Percentiles rank a stretch among this genome's conserved stretches.
These are phyloP conservation scores for Temnopleurus reevesii DNA, from an alignment of 53 echinoderm and acorn worm species.

Conservation along the genomic window DNA sequence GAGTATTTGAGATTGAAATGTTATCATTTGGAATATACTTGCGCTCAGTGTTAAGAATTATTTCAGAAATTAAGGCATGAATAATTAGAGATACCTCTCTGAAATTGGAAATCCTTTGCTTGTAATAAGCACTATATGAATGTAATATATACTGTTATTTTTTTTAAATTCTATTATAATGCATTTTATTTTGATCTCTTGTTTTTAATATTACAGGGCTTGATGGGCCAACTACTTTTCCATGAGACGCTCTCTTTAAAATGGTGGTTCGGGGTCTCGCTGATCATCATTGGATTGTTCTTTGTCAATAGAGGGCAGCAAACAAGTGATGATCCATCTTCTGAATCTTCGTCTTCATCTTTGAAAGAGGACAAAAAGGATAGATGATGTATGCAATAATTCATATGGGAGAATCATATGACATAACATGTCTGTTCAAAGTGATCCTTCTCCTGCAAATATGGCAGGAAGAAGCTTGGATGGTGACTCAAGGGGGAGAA, in stretches of 20 bases:
- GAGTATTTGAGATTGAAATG: no score
- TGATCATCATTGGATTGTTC: conserved; percentile 25
- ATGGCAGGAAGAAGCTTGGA: background rate
- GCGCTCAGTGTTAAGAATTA: no score
- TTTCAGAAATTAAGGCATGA: no score
- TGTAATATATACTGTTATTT: no score
- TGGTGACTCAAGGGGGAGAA: background rate
- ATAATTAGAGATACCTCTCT: no score
- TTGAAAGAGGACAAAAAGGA: conserved; percentile 14
- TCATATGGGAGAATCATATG: no score
- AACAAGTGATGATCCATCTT: background rate
- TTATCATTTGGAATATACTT: no score
- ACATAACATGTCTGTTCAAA: background rate
- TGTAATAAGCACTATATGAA: no score
- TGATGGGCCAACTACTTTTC: conserved; percentile 45
- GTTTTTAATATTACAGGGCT: background rate
- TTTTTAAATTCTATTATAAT: no score
- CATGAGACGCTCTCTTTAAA: conserved; percentile 23
- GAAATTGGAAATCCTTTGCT: no score
- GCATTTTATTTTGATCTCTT: no score
- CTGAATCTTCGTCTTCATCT: background rate
- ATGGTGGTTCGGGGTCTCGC: conserved; percentile 47
- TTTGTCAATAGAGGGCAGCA: conserved; percentile 62
- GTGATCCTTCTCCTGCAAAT: background rate
- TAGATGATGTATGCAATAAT: background rate